Percentiles rank a stretch among this genome's conserved stretches.
Conservation (phyloP, 2,888 invertebrate species). For the Metacarcinus magister region DNA sequence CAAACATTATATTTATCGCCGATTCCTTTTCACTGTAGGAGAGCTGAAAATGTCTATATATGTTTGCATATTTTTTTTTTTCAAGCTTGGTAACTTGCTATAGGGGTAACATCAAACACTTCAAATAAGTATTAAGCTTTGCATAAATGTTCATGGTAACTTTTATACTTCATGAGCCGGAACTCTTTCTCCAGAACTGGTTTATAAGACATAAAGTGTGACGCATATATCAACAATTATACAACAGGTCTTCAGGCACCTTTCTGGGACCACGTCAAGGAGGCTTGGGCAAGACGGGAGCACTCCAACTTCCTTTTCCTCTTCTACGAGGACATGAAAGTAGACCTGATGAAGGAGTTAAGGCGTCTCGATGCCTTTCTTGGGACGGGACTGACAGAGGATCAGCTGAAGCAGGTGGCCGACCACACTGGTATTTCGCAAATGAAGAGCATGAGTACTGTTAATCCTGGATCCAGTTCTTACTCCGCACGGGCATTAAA, state of each 20-base stretch:
- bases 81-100: background rate
- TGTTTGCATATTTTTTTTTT: too few relatives aligned
- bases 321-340: constrained; percentile 72
- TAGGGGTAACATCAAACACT: too few relatives aligned
- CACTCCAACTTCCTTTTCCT: constrained; percentile 69
- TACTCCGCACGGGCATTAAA: background rate
- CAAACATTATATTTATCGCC: too few relatives aligned
- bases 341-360: constrained; percentile 62
- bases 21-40: too few relatives aligned
- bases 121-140: too few relatives aligned
- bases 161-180: too few relatives aligned
- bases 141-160: too few relatives aligned
- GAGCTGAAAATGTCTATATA: too few relatives aligned
- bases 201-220: too few relatives aligned
- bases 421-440: constrained; percentile 1
- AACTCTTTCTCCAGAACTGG: too few relatives aligned
- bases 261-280: constrained; percentile 61
- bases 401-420: constrained; percentile 59
- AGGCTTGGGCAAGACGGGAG: constrained; percentile 60
- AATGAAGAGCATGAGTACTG: constrained; percentile 61
- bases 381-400: constrained; percentile 62
- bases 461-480: background rate
- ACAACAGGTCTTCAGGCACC: constrained; percentile 60
- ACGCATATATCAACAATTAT: too few relatives aligned
- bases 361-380: constrained; percentile 62